These are phyloP conservation scores for Nomada lathburiana DNA, from an alignment of 2,888 invertebrate genomes.

Conservation along the genomic window DNA sequence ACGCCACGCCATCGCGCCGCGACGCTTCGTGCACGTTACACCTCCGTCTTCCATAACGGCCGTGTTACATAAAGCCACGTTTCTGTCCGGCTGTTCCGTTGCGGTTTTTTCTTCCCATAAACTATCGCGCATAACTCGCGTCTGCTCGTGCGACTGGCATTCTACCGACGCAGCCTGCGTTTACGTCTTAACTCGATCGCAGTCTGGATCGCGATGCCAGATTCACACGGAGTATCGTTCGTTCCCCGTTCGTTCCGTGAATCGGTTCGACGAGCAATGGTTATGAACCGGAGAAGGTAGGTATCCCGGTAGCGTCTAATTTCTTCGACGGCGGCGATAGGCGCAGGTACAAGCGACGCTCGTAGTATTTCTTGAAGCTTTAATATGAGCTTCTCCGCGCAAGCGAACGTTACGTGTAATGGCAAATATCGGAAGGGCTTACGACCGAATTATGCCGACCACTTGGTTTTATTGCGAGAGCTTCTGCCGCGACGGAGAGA, in stretches of 20 bases:
- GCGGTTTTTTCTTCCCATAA: constrained; percentile 24
- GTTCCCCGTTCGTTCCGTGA: not conserved
- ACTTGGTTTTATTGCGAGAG: constrained; percentile 77
- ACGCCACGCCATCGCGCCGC: not conserved
- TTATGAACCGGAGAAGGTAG: not conserved
- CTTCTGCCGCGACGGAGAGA: constrained; percentile 60
- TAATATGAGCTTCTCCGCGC: constrained; percentile 79
- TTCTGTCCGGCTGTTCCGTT: constrained; percentile 16
- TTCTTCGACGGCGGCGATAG: constrained; percentile 28
- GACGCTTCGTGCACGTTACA: constrained; percentile 5
- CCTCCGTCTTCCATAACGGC: constrained; percentile 42
- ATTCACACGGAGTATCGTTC: constrained; percentile 40
- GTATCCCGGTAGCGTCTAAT: not conserved
- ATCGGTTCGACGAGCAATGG: not conserved
- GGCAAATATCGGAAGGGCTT: constrained; percentile 81
- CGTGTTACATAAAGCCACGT: constrained; percentile 35
- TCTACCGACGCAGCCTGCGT: not conserved
- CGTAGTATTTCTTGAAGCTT: constrained; percentile 79
- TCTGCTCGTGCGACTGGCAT: constrained; percentile 25
- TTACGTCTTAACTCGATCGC: constrained; percentile 36
- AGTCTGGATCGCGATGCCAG: constrained; percentile 29
- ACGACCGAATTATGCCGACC: constrained; percentile 80
- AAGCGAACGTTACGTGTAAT: constrained; percentile 80
- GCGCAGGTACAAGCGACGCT: constrained; percentile 31
- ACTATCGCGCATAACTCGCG: constrained; percentile 20